Percentiles rank a stretch among this genome's conserved stretches.
Evolutionary conservation across 1,140 invertebrate genomes (phyloP).

Genomic region (Gerris buenoi): DNA sequence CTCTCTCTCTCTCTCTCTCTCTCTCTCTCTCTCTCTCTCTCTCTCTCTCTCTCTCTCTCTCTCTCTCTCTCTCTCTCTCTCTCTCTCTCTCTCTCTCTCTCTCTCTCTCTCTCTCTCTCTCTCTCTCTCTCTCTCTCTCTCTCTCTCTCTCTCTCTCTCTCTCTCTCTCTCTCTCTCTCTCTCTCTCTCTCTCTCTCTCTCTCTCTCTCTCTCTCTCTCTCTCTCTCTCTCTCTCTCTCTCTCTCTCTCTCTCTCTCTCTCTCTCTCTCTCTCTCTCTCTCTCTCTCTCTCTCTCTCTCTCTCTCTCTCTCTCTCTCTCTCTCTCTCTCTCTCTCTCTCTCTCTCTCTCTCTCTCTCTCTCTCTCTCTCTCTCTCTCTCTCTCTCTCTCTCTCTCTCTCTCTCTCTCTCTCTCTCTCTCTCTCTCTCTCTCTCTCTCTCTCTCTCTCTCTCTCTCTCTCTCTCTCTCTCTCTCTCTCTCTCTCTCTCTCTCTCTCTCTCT

Average conservation of each 20-base stretch:
- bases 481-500: constrained; percentile 7
- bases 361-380: constrained; percentile 3
- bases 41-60: background rate
- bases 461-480: background rate
- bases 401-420: background rate
- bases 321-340: constrained; percentile 5
- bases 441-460: background rate
- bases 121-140: background rate
- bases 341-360: constrained; percentile 6
- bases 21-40: constrained; percentile 3
- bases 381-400: background rate
- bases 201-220: too few relatives aligned
- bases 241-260: constrained; percentile 6
- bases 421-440: background rate
- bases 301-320: constrained; percentile 7
- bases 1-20: background rate
- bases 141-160: constrained; percentile 2
- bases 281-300: constrained; percentile 11
- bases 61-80: background rate
- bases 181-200: background rate
- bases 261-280: constrained; percentile 12
- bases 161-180: background rate
- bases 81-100: background rate
- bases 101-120: background rate
- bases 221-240: background rate